Conservation (phyloP, 2,888 invertebrate genomes). For the Polyploca ridens region DNA sequence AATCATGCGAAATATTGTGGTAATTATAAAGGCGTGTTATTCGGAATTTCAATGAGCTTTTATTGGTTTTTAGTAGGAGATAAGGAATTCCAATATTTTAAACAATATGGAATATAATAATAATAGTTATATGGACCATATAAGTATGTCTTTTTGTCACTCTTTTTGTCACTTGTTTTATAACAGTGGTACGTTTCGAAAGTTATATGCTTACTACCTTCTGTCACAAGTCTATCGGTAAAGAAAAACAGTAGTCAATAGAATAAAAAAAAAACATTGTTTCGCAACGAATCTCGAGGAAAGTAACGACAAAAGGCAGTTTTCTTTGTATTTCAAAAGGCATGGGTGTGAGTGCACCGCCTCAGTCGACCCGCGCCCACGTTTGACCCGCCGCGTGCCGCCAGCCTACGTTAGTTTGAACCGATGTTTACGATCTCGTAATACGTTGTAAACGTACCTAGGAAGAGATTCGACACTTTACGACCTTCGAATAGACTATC, state of each 20-base stretch:
- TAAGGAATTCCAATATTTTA: background rate
- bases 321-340: constrained; percentile 24
- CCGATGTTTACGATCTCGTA: constrained; percentile 59
- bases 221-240: too few species aligned
- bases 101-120: too few species aligned
- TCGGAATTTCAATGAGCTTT: background rate
- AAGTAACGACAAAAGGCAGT: constrained; percentile 25
- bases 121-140: too few species aligned
- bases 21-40: background rate
- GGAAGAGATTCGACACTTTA: constrained; percentile 65
- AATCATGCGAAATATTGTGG: background rate
- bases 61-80: background rate
- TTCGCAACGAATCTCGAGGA: constrained; percentile 11
- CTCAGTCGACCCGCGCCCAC: constrained; percentile 52
- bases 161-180: too few species aligned
- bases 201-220: too few species aligned
- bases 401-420: constrained; percentile 49
- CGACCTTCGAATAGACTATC: constrained; percentile 53
- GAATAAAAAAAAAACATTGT: background rate
- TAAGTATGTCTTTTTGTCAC: too few species aligned
- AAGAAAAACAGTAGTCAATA: background rate
- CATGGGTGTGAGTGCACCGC: constrained; percentile 36
- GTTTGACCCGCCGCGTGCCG: constrained; percentile 41
- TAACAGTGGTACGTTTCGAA: too few species aligned
- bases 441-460: constrained; percentile 65